Conservation (phyloP, 2,113 vertebrate species). For the Centropus bengalensis region DNA sequence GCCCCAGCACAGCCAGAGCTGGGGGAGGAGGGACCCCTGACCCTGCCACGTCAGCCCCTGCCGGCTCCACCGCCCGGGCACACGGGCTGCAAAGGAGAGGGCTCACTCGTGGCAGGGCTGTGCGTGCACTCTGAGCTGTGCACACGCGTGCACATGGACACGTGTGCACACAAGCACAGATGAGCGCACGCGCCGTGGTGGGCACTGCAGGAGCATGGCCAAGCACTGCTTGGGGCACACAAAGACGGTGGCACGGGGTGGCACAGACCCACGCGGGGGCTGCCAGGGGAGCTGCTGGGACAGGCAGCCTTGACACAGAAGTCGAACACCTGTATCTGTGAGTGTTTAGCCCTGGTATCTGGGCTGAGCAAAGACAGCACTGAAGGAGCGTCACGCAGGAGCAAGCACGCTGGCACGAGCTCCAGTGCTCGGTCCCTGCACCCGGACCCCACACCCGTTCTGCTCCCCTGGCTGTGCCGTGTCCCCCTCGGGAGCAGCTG, state of each 20-base stretch:
- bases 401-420: neutral
- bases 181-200: no score
- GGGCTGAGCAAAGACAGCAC: neutral
- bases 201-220: neutral
- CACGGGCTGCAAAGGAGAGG: fast-evolving
- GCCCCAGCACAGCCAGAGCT: fast-evolving
- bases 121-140: neutral
- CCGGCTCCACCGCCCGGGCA: fast-evolving
- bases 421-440: fast-evolving
- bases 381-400: fast-evolving
- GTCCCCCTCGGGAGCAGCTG: neutral
- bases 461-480: fast-evolving
- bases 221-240: neutral
- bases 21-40: no score
- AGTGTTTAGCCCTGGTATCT: neutral
- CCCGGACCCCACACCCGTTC: fast-evolving
- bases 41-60: no score
- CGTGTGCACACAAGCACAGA: fast-evolving
- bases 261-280: neutral
- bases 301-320: neutral
- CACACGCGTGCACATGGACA: fast-evolving
- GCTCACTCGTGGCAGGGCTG: neutral
- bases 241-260: neutral
- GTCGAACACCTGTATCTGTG: neutral
- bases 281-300: neutral